Evolutionary conservation across 2,113 vertebrate species (phyloP), one percentile per base, ranked within the genome.

Genomic region (Microcebus jonahi): DNA sequence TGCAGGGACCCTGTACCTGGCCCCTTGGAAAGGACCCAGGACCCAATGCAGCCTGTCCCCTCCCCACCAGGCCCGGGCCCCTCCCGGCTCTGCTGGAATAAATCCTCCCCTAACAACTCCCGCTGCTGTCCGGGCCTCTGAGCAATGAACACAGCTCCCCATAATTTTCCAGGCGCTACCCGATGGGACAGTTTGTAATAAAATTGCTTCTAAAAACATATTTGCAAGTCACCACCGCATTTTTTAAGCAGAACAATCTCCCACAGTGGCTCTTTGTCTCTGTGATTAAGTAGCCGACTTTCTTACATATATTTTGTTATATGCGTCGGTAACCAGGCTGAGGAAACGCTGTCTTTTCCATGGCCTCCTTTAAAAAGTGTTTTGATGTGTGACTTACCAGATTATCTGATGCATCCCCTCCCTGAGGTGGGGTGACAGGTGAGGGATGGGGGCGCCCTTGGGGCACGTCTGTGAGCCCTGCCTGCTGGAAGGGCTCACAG

Each of bases 201-300:
- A 98, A 98, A 98, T 97, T 75, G 94, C 91, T 97, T 94, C 98
- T 98, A 98, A 98, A 98, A 99, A 98, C 98, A 98, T 89, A 98
- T 98, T 98, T 98, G 97, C 97, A 98, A 98, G 98, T 98, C 85
- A 10, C 90, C 95, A 91, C 63, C 97, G 71, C 98, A 97, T 98
- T 98, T 99, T 98, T 98, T 95, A 98, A 94, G 92, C 96, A 95
- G 97, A 98, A 92, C 97, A 96, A 98, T 98, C 98, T 98, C 95
- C 87, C 20, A 55, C 55, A 4, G 96, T 0, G 70, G 83, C 89
- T 91, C 97, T 98, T 95, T 90, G 97, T 98, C 98, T 98, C 88
- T 1, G 20, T 99, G 98, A 99, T 99, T 90, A 98, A 99, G 97
- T 68, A n/a, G 91, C 95, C 50, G 36, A 48, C 94, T 93, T 98